A percentile compares a stretch with the other conserved stretches of the same genome.
phyloP scores from a whole-genome alignment of 2,113 vertebrate species.

The Proteles cristata region DNA sequence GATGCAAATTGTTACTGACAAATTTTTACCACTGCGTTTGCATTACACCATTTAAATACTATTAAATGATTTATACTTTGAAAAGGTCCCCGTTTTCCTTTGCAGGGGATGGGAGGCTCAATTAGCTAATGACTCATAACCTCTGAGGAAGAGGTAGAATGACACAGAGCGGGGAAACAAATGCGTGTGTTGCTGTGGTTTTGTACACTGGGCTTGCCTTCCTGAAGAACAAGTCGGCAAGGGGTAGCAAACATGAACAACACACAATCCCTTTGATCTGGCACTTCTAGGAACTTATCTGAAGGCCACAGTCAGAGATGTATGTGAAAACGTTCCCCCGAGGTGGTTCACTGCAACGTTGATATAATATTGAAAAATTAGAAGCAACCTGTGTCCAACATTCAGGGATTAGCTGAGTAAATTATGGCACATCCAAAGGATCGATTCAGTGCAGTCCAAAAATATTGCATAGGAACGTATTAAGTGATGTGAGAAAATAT shows the following conservation, averaged over 20 bases:
- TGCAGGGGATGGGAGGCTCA: background rate
- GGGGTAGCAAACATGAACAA: background rate
- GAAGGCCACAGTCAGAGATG: background rate
- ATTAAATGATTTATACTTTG: conserved; percentile 19
- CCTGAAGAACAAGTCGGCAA: background rate
- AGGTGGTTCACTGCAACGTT: background rate
- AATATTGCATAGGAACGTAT: background rate
- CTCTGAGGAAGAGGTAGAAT: background rate
- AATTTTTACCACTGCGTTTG: conserved; percentile 23
- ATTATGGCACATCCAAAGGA: background rate
- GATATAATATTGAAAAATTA: background rate
- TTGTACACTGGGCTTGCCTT: background rate
- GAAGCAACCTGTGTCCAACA: background rate
- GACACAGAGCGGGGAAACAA: background rate
- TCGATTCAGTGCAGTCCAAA: background rate
- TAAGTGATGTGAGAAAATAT: background rate
- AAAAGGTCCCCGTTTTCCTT: background rate
- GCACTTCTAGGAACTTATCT: background rate
- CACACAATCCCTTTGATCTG: background rate
- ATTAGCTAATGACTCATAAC: background rate
- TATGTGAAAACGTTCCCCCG: background rate
- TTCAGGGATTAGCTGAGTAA: background rate
- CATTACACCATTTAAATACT: conserved; percentile 18
- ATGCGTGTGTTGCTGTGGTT: background rate
- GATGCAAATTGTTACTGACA: background rate